These are phyloP conservation scores for Tupiocoris notatus DNA, from an alignment of 2,888 invertebrate species.

Conservation along the genomic window DNA sequence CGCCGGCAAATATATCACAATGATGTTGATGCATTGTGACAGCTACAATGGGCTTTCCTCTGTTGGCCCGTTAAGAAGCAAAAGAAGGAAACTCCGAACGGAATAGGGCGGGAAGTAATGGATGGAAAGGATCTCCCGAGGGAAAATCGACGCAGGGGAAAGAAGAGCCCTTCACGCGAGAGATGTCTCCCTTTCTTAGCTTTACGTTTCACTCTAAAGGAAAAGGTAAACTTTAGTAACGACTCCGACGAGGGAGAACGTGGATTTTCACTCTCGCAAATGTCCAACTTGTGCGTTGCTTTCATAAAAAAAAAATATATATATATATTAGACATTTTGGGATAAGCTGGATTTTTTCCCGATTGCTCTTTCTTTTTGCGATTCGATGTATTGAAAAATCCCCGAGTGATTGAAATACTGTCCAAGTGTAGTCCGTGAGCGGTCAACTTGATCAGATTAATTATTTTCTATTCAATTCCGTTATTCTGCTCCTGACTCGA, in stretches of 20 bases:
- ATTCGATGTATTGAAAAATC: too few species aligned
- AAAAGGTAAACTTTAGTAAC: background rate
- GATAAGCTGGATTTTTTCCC: too few species aligned
- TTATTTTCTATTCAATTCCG: too few species aligned
- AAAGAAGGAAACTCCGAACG: constrained; percentile 13
- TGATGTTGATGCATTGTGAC: constrained; percentile 40
- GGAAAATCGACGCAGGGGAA: constrained; percentile 35
- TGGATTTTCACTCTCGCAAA: background rate
- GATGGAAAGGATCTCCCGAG: constrained; percentile 36
- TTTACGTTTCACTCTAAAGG: background rate
- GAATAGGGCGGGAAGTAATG: constrained; percentile 31
- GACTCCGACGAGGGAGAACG: background rate
- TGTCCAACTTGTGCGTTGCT: too few species aligned
- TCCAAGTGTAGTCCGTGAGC: too few species aligned
- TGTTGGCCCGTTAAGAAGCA: background rate
- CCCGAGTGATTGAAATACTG: too few species aligned
- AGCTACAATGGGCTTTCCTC: constrained; percentile 30
- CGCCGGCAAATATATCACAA: constrained; percentile 32
- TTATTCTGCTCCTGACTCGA: too few species aligned
- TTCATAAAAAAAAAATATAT: too few species aligned
- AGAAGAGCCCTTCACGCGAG: background rate
- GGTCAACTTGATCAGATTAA: too few species aligned
- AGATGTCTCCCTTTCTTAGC: background rate
- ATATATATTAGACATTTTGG: too few species aligned
- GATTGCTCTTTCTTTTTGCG: too few species aligned